phyloP scores from a whole-genome alignment of 2,888 invertebrate genomes.

The Tetranychus truncatus region DNA sequence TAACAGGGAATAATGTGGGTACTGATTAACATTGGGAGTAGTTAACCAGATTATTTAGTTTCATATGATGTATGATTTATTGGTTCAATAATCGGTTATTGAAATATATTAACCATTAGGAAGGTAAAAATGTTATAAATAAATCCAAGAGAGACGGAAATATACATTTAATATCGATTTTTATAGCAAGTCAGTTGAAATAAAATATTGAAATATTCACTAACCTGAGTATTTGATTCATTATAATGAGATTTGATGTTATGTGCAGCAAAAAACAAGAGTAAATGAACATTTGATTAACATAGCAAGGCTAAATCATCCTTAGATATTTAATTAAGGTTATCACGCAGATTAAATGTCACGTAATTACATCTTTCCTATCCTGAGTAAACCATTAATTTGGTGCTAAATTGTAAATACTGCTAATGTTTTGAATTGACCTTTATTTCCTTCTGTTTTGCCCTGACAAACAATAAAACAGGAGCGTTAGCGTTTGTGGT shows the following conservation, averaged over 20 bases:
- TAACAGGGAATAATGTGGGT: no score
- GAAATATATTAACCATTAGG: no score
- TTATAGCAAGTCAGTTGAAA: no score
- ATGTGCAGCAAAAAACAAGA: neutral
- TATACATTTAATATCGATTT: no score
- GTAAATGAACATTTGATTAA: neutral
- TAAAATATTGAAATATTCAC: no score
- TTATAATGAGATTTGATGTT: neutral
- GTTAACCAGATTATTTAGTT: no score
- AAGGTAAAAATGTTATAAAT: no score
- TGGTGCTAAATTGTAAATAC: neutral
- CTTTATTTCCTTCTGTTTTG: neutral
- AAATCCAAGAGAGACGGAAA: no score
- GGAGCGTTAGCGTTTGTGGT: conserved; percentile 20
- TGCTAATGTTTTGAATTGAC: neutral
- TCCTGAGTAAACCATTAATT: neutral
- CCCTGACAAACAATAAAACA: neutral
- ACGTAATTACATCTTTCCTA: neutral
- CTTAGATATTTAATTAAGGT: neutral
- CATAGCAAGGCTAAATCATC: neutral
- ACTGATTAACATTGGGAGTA: no score
- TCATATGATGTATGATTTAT: no score
- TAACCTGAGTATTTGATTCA: neutral
- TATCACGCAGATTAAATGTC: neutral
- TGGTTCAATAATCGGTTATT: no score